phyloP scores from a whole-genome alignment of 1,140 invertebrate genomes.

The Vanessa atalanta region DNA sequence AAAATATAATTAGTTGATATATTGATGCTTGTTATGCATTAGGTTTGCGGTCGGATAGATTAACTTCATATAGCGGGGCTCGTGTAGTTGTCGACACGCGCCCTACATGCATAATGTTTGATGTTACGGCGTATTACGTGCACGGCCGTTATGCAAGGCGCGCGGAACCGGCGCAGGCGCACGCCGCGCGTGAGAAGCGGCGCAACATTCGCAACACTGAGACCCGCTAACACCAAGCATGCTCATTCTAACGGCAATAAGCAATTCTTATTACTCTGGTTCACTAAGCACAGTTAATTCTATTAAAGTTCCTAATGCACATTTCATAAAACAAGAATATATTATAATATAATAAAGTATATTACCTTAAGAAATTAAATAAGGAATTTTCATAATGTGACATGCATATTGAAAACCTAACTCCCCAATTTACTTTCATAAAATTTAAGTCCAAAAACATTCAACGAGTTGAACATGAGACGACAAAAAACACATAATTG shows the following conservation, averaged over 20 bases:
- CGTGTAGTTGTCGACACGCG: conserved; percentile 47
- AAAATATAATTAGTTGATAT: neutral
- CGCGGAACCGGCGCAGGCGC: conserved; percentile 52
- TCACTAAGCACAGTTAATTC: conserved; percentile 3
- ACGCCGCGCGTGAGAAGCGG: conserved; percentile 53
- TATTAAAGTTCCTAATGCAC: neutral
- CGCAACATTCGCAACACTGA: conserved; percentile 30
- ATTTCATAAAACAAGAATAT: neutral
- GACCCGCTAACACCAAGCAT: conserved; percentile 16
- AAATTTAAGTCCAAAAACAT: conserved; percentile 35
- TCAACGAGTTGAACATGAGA: conserved; percentile 42
- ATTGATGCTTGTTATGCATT: neutral
- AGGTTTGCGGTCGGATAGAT: conserved; percentile 7
- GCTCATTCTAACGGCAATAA: conserved; percentile 17
- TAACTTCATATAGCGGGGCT: conserved; percentile 22
- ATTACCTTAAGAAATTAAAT: neutral
- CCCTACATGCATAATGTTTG: conserved; percentile 70
- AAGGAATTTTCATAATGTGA: neutral
- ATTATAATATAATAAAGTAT: neutral
- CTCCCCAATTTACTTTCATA: conserved; percentile 11
- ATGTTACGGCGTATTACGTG: conserved; percentile 71
- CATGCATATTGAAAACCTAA: conserved; percentile 7
- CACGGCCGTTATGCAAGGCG: conserved; percentile 63
- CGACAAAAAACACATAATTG: conserved; percentile 61
- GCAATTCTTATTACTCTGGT: conserved; percentile 17